Evolutionary conservation across 2,888 invertebrate species (phyloP), one percentile per base, ranked within the genome.

Genomic region (Lydus trimaculatus): DNA sequence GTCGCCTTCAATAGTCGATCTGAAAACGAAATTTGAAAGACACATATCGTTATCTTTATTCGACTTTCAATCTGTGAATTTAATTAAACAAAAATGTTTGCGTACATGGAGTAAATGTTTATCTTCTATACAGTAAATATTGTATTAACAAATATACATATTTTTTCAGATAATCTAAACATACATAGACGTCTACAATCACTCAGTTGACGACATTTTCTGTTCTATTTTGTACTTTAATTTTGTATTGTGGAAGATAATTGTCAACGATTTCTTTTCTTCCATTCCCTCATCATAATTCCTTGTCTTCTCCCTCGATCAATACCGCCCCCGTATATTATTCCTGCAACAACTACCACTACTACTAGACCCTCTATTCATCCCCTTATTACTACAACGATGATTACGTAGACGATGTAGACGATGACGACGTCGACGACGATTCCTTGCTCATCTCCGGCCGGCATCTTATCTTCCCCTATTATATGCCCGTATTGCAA

Each of bases 391-490:
- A 43, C 17, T 17, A 43, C 36, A 36, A 36, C 43, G 43, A 17
- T 43, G 43, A 43, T 43, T 17, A 43, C 43, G 43, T 43, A n/a
- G 43, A 7, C n/a, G 43, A n/a, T 7, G 43, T 17, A 11, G 43
- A 8, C 48, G 17, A 9, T 17, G 20, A 48, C 43, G 43, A 48
- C n/a, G n/a, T n/a, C 43, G 17, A 48, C 43, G 20, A 43, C 20
- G 7, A 48, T 48, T 20, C 48, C 48, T 48, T 31, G 60, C 58
- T 64, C 75, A 76, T 74, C 74, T 75, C 75, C 72, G 73, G 69
- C 59, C 48, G 33, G 70, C 74, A 72, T 77, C 77, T 76, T 76
- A 77, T 77, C 76, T 76, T 66, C 72, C 70, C 77, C 74, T 67
- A 67, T 61, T 70, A 72, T 71, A 36, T 64, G 65, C 65, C 70